phyloP scores from a whole-genome alignment of 2,888 invertebrate genomes.

The Lycaena phlaeas region DNA sequence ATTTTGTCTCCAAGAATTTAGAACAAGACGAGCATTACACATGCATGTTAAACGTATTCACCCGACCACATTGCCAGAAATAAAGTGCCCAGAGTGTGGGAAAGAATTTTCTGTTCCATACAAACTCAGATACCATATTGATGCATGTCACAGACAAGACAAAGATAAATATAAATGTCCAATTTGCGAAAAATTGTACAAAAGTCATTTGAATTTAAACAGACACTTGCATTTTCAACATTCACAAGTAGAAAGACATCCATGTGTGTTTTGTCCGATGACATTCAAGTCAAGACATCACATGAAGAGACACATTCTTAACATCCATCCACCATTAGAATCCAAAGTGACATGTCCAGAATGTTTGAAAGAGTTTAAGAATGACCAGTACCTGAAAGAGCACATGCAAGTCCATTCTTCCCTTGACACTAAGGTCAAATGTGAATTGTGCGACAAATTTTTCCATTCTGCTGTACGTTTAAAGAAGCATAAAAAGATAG shows the following conservation, averaged over 20 bases:
- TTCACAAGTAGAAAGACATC: constrained; percentile 46
- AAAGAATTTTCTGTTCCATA: constrained; percentile 56
- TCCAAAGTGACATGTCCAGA: constrained; percentile 60
- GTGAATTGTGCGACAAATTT: constrained; percentile 56
- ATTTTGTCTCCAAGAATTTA: constrained; percentile 55
- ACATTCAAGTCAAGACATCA: constrained; percentile 61
- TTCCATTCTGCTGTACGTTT: constrained; percentile 56
- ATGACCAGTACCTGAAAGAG: constrained; percentile 59
- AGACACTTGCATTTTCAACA: constrained; percentile 55
- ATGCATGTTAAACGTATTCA: constrained; percentile 58
- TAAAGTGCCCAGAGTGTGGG: constrained; percentile 54
- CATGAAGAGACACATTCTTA: constrained; percentile 59
- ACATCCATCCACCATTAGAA: constrained; percentile 60
- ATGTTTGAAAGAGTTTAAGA: constrained; percentile 60
- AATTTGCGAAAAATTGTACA: constrained; percentile 52
- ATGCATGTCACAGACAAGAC: constrained; percentile 39
- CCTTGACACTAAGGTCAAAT: constrained; percentile 51
- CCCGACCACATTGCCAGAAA: constrained; percentile 49
- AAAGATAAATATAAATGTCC: constrained; percentile 53
- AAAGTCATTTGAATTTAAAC: constrained; percentile 48
- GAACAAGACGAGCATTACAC: constrained; percentile 49
- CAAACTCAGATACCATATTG: constrained; percentile 53
- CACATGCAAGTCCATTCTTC: constrained; percentile 63
- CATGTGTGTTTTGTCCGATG: constrained; percentile 59
- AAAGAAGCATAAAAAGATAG: constrained; percentile 62